Percentiles rank a stretch among this genome's conserved stretches.
These are phyloP conservation scores for Chaetodon trifascialis DNA, from an alignment of 2,113 vertebrate species.

Conservation along the genomic window DNA sequence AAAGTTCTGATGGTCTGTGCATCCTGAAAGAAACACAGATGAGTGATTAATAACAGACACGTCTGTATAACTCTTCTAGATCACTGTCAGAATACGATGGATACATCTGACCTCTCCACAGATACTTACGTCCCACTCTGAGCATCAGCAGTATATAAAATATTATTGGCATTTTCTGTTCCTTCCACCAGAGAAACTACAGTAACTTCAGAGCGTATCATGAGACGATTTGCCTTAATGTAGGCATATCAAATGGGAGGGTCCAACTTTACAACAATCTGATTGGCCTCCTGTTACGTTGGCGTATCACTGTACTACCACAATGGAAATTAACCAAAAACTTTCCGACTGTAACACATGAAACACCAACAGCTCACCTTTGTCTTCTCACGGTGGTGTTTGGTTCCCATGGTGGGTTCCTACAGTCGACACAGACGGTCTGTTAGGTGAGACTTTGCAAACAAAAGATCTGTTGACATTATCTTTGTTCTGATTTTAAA, in stretches of 20 bases:
- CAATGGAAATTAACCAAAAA: constrained; percentile 49
- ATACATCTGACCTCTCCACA: no score
- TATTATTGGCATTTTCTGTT: constrained; percentile 15
- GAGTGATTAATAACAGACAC: neutral
- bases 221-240: no score
- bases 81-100: neutral
- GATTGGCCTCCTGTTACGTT: constrained; percentile 44
- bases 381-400: no score
- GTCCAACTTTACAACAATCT: neutral
- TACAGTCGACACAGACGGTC: no score
- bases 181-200: no score
- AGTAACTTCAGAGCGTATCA: no score
- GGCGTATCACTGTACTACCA: constrained; percentile 1
- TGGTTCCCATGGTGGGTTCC: no score
- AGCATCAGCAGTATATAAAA: constrained; percentile 41
- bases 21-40: constrained; percentile 27
- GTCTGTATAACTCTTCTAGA: no score
- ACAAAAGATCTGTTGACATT: no score
- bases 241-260: constrained; percentile 56
- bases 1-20: neutral
- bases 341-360: constrained; percentile 21
- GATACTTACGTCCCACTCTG: constrained; percentile 46
- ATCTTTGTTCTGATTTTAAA: no score
- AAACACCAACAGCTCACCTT: no score
- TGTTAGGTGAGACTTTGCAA: no score